phyloP scores from a whole-genome alignment of 2,797 vertebrate species.

The Myripristis murdjan region DNA sequence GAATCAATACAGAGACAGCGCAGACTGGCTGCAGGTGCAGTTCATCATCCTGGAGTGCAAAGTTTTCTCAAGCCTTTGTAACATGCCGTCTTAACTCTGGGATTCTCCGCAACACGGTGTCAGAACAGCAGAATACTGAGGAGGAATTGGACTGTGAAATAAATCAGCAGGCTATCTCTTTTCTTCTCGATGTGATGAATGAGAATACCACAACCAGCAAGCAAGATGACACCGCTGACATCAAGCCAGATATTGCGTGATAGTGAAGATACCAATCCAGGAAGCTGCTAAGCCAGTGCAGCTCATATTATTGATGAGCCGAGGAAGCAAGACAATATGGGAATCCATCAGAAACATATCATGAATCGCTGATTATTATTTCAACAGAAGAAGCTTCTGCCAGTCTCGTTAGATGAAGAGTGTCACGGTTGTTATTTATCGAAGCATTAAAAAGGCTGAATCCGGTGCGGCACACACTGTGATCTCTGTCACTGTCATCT shows the following conservation, averaged over 20 bases:
- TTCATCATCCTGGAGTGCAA: conserved; percentile 15
- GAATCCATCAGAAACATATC: conserved; percentile 17
- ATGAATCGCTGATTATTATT: conserved; percentile 18
- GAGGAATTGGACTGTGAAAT: neutral
- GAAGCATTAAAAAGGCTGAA: neutral
- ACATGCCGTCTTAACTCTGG: neutral
- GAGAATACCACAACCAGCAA: conserved; percentile 2
- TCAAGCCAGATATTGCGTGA: neutral
- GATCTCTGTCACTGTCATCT: too few relatives aligned
- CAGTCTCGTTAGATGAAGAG: too few relatives aligned
- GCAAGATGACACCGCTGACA: conserved; percentile 23
- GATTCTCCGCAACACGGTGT: conserved; percentile 15
- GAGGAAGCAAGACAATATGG: conserved; percentile 12
- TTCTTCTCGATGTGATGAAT: conserved; percentile 36
- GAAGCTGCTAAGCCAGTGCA: conserved; percentile 25
- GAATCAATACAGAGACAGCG: conserved; percentile 32
- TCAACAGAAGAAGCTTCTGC: conserved; percentile 1
- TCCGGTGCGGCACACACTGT: too few relatives aligned
- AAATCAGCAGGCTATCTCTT: conserved; percentile 23
- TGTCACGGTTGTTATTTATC: conserved; percentile 8
- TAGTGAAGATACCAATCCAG: conserved; percentile 30
- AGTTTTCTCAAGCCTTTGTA: conserved; percentile 17
- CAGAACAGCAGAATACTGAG: neutral
- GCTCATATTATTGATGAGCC: conserved; percentile 23
- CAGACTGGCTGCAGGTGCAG: conserved; percentile 11